A percentile compares a stretch with the other conserved stretches of the same genome.
phyloP scores from a whole-genome alignment of 2,888 invertebrate species.

The Drosophila robusta region DNA sequence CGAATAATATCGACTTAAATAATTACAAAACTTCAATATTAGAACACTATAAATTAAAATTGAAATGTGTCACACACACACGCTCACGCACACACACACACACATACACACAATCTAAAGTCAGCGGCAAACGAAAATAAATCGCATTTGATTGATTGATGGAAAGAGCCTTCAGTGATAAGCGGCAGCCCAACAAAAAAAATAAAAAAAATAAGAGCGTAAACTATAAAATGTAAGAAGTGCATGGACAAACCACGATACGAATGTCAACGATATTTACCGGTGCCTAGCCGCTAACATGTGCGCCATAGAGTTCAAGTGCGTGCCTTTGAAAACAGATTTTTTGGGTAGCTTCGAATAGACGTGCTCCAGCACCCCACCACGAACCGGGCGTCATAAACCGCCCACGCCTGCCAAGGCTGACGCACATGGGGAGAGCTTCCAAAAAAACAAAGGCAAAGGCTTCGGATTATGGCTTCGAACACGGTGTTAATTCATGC shows the following conservation, averaged over 20 bases:
- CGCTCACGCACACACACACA: slow-evolving; percentile 6
- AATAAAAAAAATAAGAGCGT: background rate
- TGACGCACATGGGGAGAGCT: background rate
- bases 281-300: slow-evolving; percentile 7
- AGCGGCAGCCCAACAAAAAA: slow-evolving; percentile 17
- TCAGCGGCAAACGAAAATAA: slow-evolving; percentile 46
- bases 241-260: slow-evolving; percentile 42
- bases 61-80: slow-evolving; percentile 14
- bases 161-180: slow-evolving; percentile 53
- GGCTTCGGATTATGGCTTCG: slow-evolving; percentile 29
- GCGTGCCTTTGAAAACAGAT: slow-evolving; percentile 16
- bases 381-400: slow-evolving; percentile 2
- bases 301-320: slow-evolving; percentile 50
- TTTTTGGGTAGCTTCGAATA: background rate
- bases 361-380: background rate
- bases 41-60: slow-evolving; percentile 19
- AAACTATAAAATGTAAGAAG: slow-evolving; percentile 63
- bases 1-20: slow-evolving; percentile 22
- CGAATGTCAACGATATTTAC: background rate
- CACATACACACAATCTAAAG: slow-evolving; percentile 19
- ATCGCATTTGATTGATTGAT: slow-evolving; percentile 72
- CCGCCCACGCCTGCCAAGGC: slow-evolving; percentile 5
- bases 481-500: slow-evolving; percentile 61
- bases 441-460: slow-evolving; percentile 33
- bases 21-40: slow-evolving; percentile 21